Evolutionary conservation across 2,797 vertebrate genomes (phyloP).

Genomic region (Neopelma chrysocephalum): DNA sequence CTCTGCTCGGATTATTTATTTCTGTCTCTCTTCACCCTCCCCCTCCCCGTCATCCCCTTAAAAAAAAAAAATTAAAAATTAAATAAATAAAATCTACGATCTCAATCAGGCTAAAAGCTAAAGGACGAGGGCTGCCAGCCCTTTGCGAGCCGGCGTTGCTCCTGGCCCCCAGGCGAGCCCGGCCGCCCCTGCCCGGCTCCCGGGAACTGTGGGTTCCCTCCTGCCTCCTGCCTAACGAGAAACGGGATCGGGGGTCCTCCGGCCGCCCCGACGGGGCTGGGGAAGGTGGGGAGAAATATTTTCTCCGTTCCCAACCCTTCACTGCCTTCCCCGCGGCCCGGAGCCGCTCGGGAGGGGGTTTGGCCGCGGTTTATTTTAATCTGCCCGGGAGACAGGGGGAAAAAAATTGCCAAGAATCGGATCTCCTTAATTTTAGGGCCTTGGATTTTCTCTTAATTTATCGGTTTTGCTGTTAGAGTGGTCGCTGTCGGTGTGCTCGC

Average conservation of each 20-base stretch:
- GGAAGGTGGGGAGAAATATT: neutral
- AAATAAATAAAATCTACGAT: neutral
- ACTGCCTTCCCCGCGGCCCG: neutral
- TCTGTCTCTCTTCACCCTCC: neutral
- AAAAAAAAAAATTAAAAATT: neutral
- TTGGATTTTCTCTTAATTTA: neutral
- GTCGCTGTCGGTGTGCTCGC: neutral
- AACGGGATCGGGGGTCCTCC: neutral
- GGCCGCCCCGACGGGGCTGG: neutral
- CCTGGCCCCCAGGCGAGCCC: neutral
- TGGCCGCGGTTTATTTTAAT: neutral
- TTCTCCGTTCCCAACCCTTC: neutral
- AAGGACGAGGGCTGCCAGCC: neutral
- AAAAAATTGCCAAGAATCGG: neutral
- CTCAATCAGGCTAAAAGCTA: conserved; percentile 51
- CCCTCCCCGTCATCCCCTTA: neutral
- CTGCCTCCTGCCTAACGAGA: conserved; percentile 30
- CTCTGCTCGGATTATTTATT: conserved; percentile 24
- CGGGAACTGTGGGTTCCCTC: neutral
- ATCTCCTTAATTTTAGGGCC: conserved; percentile 2
- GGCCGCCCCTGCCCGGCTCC: neutral
- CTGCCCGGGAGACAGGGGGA: accelerated
- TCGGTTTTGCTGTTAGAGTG: neutral
- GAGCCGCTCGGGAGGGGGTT: neutral
- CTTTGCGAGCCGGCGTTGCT: neutral